Conservation (phyloP, 2,797 vertebrate species). For the Onychomys leucogaster region DNA sequence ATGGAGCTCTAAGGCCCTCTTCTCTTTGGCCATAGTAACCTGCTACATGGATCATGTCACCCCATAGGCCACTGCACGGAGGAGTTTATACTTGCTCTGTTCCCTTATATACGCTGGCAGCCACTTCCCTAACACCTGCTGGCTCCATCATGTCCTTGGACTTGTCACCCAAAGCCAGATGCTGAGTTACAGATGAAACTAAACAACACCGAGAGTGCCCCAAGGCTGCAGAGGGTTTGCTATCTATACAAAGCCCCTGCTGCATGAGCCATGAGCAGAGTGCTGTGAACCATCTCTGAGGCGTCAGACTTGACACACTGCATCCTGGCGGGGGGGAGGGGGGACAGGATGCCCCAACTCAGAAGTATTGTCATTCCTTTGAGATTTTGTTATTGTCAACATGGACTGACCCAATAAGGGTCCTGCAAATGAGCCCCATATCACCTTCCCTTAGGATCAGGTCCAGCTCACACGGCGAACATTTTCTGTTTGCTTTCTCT, state of each 20-base stretch:
- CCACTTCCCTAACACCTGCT: too few relatives aligned
- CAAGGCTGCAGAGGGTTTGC: background rate
- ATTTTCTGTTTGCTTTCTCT: background rate
- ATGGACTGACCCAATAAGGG: conserved; percentile 25
- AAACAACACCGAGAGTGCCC: background rate
- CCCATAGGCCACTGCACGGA: background rate
- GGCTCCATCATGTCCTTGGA: background rate
- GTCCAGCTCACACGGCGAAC: background rate
- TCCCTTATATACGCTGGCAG: background rate
- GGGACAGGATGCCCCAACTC: rapidly evolving
- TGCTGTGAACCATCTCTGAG: background rate
- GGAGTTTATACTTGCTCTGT: background rate
- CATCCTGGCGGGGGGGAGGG: background rate
- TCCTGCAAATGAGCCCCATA: background rate
- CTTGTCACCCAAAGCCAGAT: background rate
- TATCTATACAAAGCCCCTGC: background rate
- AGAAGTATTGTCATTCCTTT: conserved; percentile 54
- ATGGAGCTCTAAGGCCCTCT: background rate
- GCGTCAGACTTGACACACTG: rapidly evolving
- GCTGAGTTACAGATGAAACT: background rate
- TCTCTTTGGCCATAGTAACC: background rate
- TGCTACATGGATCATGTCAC: background rate
- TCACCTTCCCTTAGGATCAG: background rate
- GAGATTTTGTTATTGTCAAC: conserved; percentile 55
- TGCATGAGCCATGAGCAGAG: background rate